phyloP scores from a whole-genome alignment of 2,888 invertebrate species.

The Phytoseiulus persimilis region DNA sequence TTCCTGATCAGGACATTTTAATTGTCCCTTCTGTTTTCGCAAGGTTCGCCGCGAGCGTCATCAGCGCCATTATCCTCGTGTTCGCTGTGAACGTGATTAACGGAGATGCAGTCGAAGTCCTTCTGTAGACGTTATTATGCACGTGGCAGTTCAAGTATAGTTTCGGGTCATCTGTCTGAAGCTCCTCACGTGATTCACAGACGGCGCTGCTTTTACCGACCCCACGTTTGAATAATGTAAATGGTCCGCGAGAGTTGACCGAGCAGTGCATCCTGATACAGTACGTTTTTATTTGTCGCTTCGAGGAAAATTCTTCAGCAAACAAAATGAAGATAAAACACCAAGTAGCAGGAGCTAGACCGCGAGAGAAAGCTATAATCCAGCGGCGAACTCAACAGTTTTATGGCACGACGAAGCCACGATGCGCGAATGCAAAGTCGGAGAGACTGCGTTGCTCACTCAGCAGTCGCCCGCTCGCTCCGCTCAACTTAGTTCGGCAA shows the following conservation, averaged over 20 bases:
- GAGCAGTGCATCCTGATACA: not conserved
- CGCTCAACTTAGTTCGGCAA: not conserved
- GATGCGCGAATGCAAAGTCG: not conserved
- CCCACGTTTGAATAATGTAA: not conserved
- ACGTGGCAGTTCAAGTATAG: not conserved
- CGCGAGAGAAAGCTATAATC: constrained; percentile 5
- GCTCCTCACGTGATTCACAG: not conserved
- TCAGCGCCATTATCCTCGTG: not conserved
- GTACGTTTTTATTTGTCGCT: not conserved
- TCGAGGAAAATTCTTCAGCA: not conserved
- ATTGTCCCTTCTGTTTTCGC: not conserved
- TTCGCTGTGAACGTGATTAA: not conserved
- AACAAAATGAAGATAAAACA: not conserved
- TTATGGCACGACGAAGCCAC: not conserved
- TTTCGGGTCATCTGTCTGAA: not conserved
- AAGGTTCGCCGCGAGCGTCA: not conserved
- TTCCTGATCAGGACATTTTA: not conserved
- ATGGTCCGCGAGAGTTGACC: not conserved
- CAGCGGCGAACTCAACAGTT: not conserved
- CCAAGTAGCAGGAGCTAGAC: not conserved
- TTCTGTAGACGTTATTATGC: not conserved
- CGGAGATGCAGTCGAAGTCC: not conserved
- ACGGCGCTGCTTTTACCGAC: not conserved
- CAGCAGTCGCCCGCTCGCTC: not conserved
- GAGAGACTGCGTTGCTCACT: not conserved